Base-by-base conservation (phyloP, 2,888 invertebrate genomes). In the Diabrotica balteata region DNA sequence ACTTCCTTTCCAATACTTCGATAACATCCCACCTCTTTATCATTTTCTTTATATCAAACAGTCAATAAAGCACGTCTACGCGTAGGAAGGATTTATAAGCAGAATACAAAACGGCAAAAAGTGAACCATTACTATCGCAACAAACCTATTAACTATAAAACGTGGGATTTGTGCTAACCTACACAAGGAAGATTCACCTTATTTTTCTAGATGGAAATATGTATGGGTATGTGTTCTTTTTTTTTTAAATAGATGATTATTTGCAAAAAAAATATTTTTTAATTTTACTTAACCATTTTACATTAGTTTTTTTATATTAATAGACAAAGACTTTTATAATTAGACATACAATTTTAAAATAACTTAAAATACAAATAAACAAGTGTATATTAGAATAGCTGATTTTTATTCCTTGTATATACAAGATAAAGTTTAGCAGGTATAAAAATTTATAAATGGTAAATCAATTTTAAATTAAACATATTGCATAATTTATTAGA, bases 71-170 rank as follows among this genome's bases (percentile, higher is more conserved):
- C 69, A 72, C 66, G 57, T 59, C 58, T 53, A 59, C 42, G 68
- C 68, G 72, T 72, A 62, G 72, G 72, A 50, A 49, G 72, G 59
- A 64, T 72, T 68, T 72, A 72, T 71, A 68, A 63, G 58, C 63
- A 46, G 53, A 64, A 51, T 59, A 53, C 59, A 60, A 63, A 63
- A 59, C 45, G 47, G 66, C 59, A 70, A 72, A 75, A 75, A 75
- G 68, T 69, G 69, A 76, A 76, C 73, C 73, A 73, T 72, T 73
- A 74, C 73, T 72, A 73, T 74, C 76, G 70, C 76, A 77, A 75
- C 73, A 75, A 76, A 77, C 75, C 51, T 76, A 76, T 77, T 75
- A 76, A 72, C 71, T 63, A 68, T 69, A 69, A 73, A 74, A 75
- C 76, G 75, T 76, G 74, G 59, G 64, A 51, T 42, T 66, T 44